Conservation (phyloP, 2,888 invertebrate genomes). For the Biston stratarius region DNA sequence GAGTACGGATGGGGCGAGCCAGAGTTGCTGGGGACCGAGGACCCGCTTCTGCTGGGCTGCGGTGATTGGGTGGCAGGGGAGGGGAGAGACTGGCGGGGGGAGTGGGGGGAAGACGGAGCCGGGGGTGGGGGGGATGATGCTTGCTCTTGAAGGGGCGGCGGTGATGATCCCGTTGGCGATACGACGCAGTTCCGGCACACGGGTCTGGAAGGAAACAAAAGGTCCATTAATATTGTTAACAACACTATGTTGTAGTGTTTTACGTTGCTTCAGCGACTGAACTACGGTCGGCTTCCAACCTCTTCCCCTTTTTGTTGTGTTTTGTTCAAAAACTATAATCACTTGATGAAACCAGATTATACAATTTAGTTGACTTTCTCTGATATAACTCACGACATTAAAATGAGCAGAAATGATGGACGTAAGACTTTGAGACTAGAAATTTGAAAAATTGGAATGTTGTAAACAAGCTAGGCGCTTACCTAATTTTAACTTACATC, state of each 20-base stretch:
- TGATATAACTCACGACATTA: too few relatives aligned
- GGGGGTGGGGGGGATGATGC: conserved; percentile 75
- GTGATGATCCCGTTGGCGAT: conserved; percentile 80
- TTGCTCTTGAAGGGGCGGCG: conserved; percentile 74
- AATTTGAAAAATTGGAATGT: too few relatives aligned
- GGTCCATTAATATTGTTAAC: conserved; percentile 24
- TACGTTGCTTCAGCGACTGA: background rate
- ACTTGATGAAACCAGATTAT: too few relatives aligned
- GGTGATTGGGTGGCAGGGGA: conserved; percentile 81
- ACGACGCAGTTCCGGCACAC: conserved; percentile 94
- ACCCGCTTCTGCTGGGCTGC: conserved; percentile 72
- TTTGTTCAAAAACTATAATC: too few relatives aligned
- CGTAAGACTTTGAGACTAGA: too few relatives aligned
- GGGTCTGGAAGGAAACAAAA: conserved; percentile 86
- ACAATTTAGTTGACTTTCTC: too few relatives aligned
- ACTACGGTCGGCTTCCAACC: too few relatives aligned
- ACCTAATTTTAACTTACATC: too few relatives aligned
- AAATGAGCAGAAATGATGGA: too few relatives aligned
- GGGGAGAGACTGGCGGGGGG: conserved; percentile 69
- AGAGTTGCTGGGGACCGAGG: conserved; percentile 73
- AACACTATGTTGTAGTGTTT: too few relatives aligned
- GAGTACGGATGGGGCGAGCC: conserved; percentile 78
- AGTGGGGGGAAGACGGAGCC: conserved; percentile 71
- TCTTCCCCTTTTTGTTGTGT: too few relatives aligned
- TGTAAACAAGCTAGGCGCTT: too few relatives aligned